phyloP scores from a whole-genome alignment of 2,888 invertebrate genomes.

The Disparrhopalites patrizii region DNA sequence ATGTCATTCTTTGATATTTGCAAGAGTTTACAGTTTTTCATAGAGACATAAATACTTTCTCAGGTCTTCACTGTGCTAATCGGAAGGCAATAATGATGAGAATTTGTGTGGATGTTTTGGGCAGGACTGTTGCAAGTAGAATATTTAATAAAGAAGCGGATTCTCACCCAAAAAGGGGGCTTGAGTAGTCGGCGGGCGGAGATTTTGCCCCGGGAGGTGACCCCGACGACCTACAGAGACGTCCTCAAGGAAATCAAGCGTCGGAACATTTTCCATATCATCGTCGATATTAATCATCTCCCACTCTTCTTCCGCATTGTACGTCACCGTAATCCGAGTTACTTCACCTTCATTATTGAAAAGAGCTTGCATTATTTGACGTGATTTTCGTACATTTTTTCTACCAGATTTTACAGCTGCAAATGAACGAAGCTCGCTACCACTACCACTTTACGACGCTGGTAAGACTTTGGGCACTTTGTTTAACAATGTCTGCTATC shows the following conservation, averaged over 20 bases:
- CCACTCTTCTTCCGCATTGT: slow-evolving; percentile 81
- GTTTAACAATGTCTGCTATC: too few relatives aligned
- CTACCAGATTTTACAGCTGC: slow-evolving; percentile 79
- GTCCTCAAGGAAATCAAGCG: slow-evolving; percentile 77
- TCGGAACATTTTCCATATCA: slow-evolving; percentile 79
- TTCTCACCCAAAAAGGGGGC: slow-evolving; percentile 57
- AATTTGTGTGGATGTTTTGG: too few relatives aligned
- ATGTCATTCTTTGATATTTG: too few relatives aligned
- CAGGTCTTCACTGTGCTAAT: too few relatives aligned
- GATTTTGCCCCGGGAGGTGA: slow-evolving; percentile 65
- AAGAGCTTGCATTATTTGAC: background rate
- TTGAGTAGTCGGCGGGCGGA: slow-evolving; percentile 60
- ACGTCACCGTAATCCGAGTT: slow-evolving; percentile 30
- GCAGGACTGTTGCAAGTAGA: slow-evolving; percentile 55
- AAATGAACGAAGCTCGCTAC: slow-evolving; percentile 93
- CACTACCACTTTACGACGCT: slow-evolving; percentile 94
- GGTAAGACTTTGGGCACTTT: slow-evolving; percentile 59
- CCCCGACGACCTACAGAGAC: slow-evolving; percentile 65
- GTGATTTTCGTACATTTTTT: background rate
- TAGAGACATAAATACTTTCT: too few relatives aligned
- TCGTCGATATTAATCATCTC: slow-evolving; percentile 80
- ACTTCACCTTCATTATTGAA: background rate
- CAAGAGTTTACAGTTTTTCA: too few relatives aligned
- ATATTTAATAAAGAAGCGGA: slow-evolving; percentile 62
- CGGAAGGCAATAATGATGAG: too few relatives aligned